phyloP scores from a whole-genome alignment of 2,888 invertebrate species.

The Lagria hirta region DNA sequence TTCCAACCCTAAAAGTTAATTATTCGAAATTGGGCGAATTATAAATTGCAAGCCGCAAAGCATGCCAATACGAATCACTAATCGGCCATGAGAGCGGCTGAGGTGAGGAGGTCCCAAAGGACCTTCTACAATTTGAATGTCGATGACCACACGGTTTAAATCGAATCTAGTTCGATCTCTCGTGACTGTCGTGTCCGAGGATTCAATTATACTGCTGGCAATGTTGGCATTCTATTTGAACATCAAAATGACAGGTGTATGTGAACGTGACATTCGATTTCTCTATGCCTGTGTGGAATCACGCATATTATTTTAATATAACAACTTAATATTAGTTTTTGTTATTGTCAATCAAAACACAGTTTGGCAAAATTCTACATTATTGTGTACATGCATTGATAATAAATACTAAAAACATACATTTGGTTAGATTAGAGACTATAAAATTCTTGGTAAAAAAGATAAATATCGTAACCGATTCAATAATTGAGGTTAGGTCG shows the following conservation, averaged over 20 bases:
- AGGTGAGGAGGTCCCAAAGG: constrained; percentile 39
- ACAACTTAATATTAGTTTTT: too few relatives aligned
- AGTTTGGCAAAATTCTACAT: too few relatives aligned
- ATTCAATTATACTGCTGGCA: constrained; percentile 47
- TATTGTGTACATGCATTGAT: too few relatives aligned
- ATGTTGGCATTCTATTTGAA: constrained; percentile 41
- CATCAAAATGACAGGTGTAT: constrained; percentile 38
- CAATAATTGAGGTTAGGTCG: too few relatives aligned
- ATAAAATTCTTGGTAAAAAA: too few relatives aligned
- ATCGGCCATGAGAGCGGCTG: constrained; percentile 35
- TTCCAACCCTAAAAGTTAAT: constrained; percentile 6
- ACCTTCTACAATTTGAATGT: constrained; percentile 47
- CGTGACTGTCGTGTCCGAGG: constrained; percentile 43
- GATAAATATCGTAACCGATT: too few relatives aligned
- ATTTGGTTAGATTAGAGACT: too few relatives aligned
- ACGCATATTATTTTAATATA: constrained; percentile 17
- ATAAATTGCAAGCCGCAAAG: constrained; percentile 21
- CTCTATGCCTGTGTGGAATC: constrained; percentile 8
- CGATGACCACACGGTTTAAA: constrained; percentile 49
- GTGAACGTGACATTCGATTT: constrained; percentile 33
- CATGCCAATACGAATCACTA: constrained; percentile 33
- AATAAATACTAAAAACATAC: too few relatives aligned
- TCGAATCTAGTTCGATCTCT: constrained; percentile 50
- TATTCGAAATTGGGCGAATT: constrained; percentile 19
- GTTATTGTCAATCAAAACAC: too few relatives aligned